Evolutionary conservation across 2,113 vertebrate species (phyloP).

Genomic region (Pteronura brasiliensis): DNA sequence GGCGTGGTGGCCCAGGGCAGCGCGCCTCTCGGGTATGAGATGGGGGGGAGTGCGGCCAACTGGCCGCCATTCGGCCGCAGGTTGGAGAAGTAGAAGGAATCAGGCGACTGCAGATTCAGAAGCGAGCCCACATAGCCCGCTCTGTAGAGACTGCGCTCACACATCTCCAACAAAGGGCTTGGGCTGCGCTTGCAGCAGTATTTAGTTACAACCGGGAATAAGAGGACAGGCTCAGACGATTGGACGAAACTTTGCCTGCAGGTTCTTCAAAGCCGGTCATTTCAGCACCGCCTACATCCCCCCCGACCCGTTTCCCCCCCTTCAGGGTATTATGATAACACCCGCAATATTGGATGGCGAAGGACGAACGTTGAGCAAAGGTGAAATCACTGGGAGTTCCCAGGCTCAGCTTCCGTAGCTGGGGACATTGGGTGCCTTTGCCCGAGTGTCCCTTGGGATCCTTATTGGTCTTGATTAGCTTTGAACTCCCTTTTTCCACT

Average conservation of each 20-base stretch:
- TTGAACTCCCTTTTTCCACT: neutral
- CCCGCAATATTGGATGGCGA: slow-evolving; percentile 74
- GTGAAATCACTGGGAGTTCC: slow-evolving; percentile 41
- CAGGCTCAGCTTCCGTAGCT: slow-evolving; percentile 43
- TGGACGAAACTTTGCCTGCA: slow-evolving; percentile 87
- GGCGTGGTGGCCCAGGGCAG: slow-evolving; percentile 92
- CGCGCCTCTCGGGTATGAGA: slow-evolving; percentile 91
- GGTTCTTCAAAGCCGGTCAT: slow-evolving; percentile 86
- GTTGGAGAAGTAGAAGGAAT: slow-evolving; percentile 94
- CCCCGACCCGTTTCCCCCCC: slow-evolving; percentile 68
- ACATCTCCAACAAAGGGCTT: slow-evolving; percentile 95
- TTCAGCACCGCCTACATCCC: slow-evolving; percentile 85
- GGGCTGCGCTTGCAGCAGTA: slow-evolving; percentile 86
- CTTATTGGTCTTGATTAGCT: slow-evolving; percentile 27
- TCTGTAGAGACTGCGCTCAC: slow-evolving; percentile 95
- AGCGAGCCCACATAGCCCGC: slow-evolving; percentile 94
- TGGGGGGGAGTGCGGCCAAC: slow-evolving; percentile 90
- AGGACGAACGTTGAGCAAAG: neutral
- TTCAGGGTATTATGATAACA: slow-evolving; percentile 78
- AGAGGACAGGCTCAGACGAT: slow-evolving; percentile 84
- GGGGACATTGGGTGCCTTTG: neutral
- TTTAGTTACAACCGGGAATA: slow-evolving; percentile 95
- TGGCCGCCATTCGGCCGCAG: slow-evolving; percentile 93
- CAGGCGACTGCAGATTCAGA: slow-evolving; percentile 91
- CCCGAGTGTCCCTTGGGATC: slow-evolving; percentile 36